Evolutionary conservation across 2,797 vertebrate genomes (phyloP).

Genomic region (Enoplosus armatus): DNA sequence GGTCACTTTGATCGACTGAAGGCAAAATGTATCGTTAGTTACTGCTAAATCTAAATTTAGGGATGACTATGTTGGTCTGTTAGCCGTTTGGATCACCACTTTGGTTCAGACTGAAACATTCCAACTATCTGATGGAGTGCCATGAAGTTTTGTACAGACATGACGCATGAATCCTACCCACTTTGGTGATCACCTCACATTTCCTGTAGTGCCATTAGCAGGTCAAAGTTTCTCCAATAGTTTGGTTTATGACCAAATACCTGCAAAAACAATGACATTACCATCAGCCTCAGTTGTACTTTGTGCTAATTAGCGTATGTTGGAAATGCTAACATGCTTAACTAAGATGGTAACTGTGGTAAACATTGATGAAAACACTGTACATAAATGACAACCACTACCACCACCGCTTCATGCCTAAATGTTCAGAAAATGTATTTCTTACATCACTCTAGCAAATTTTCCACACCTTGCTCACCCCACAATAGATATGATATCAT

Average conservation of each 20-base stretch:
- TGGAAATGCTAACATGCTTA: not conserved
- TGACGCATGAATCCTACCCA: not conserved
- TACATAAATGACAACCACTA: not conserved
- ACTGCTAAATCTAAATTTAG: not conserved
- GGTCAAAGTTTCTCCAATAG: not conserved
- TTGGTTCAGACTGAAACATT: not conserved
- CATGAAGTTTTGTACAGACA: not conserved
- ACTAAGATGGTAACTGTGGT: not conserved
- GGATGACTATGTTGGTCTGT: not conserved
- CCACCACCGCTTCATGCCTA: not conserved
- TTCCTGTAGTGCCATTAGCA: not conserved
- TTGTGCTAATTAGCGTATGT: not conserved
- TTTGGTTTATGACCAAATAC: not conserved
- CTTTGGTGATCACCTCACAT: not conserved
- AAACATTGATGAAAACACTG: not conserved
- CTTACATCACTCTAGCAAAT: not conserved
- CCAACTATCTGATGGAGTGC: not conserved
- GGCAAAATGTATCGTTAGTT: not conserved
- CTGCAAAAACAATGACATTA: not conserved
- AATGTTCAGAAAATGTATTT: too few relatives aligned
- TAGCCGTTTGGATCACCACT: not conserved
- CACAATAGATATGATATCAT: not conserved
- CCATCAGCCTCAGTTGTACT: not conserved
- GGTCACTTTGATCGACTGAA: constrained; percentile 16
- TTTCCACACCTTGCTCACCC: not conserved